A percentile compares a stretch with the other conserved stretches of the same genome.
phyloP scores from a whole-genome alignment of 92 coral and sea anemone species.

The Zoanthus solanderi region DNA sequence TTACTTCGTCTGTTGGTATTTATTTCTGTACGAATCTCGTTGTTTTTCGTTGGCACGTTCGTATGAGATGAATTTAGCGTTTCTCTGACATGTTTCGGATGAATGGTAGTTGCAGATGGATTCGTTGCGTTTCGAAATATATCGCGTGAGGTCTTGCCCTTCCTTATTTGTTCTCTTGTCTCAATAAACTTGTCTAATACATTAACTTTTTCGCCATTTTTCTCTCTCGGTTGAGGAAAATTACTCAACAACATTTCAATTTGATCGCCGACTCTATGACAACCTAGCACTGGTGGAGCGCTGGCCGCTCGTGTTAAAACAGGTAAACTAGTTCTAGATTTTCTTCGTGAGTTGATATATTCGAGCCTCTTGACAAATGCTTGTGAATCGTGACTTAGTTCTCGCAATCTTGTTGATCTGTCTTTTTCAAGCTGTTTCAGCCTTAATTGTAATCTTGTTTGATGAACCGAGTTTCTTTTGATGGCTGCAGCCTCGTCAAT shows the following conservation, averaged over 20 bases:
- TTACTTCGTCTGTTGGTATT: not conserved
- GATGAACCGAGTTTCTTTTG: conserved; percentile 82
- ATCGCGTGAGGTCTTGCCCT: not conserved
- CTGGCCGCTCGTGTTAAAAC: conserved; percentile 63
- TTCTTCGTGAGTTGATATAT: conserved; percentile 62
- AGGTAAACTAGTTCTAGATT: conserved; percentile 58
- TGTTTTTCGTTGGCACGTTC: not conserved
- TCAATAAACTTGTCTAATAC: not conserved
- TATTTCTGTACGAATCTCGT: not conserved
- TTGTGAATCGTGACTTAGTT: conserved; percentile 80
- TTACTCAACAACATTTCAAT: not conserved
- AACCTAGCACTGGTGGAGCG: conserved; percentile 53
- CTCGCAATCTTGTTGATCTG: conserved; percentile 71
- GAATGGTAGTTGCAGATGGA: not conserved
- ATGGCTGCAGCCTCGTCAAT: conserved; percentile 85
- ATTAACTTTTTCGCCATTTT: not conserved
- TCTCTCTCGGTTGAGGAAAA: not conserved
- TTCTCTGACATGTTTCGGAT: not conserved
- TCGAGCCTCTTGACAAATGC: conserved; percentile 79
- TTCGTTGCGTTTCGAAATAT: not conserved
- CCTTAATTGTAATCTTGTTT: conserved; percentile 75
- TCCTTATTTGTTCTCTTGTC: not conserved
- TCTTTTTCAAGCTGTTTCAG: conserved; percentile 85
- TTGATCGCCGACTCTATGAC: too few species aligned
- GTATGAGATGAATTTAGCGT: not conserved